Evolutionary conservation across 1,140 invertebrate genomes (phyloP), one percentile per base, ranked within the genome.

Genomic region (Sipha flava): DNA sequence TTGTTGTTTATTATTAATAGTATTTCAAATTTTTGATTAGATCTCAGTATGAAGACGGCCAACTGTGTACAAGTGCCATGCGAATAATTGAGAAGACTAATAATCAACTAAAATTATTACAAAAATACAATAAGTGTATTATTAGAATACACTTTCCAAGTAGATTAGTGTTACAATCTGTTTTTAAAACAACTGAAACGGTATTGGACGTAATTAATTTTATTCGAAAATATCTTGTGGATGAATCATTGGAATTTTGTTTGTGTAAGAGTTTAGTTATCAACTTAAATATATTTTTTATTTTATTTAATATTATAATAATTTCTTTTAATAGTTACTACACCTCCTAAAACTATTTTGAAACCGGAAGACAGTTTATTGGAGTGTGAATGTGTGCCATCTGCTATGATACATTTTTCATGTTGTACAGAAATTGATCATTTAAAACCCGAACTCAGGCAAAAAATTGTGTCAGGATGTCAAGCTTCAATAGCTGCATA

Each of bases 141-240:
- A 90, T 95, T 59, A 86, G 94, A 66, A 88, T 96, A 82, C 90
- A 92, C 83, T 95, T 96, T 85, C 92, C 93, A 3, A 90, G 95
- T 86, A 89, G 90, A 70, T 87, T 91, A 62, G 92, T 95, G 37
- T 86, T 95, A 4, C 94, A 96, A 86, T 93, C 90, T 12, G 86
- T 91, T 14, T 95, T 96, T 83, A 86, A 86, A 82, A 90, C 93
- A 6, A 85, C 86, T 26, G 92, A 95, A 85, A 91, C 88, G 29
- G 86, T 94, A 10, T 85, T 86, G 82, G 86, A 88, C 79, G 86
- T 95, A 5, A 87, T 88, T 57, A 87, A 91, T 66, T 94, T 94
- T 87, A 88, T 95, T 2, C 89, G 87, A 84, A 86, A 86, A 81
- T 91, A 91, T 85, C 85, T 95, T 29, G 85, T 87, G 31, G 85